These are phyloP conservation scores for Nettapus auritus DNA, from an alignment of 2,113 vertebrate species.

Conservation along the genomic window DNA sequence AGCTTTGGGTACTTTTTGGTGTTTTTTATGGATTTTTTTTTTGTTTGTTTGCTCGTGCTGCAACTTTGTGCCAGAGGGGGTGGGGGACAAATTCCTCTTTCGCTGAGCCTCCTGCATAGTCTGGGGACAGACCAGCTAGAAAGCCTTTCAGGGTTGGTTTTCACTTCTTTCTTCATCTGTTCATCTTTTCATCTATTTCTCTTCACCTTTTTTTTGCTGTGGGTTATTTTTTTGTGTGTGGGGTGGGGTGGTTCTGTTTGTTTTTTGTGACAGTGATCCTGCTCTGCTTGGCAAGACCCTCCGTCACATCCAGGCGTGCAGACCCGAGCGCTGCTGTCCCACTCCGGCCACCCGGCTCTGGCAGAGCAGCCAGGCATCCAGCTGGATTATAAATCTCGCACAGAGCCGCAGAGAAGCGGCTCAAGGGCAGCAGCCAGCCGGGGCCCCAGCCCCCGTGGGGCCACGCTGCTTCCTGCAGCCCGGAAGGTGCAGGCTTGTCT, in stretches of 20 bases:
- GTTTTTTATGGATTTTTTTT: background rate
- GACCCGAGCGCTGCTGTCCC: background rate
- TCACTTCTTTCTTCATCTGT: background rate
- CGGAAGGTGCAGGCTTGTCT: background rate
- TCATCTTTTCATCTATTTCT: no score
- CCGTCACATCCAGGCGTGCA: background rate
- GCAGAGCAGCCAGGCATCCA: background rate
- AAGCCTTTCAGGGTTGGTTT: background rate
- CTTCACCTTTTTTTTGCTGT: background rate
- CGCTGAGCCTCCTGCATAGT: background rate
- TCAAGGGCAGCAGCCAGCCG: background rate
- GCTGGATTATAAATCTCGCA: background rate
- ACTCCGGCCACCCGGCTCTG: background rate
- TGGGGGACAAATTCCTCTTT: background rate
- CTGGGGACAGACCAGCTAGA: background rate
- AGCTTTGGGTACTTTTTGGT: background rate
- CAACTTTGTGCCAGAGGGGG: background rate
- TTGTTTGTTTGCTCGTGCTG: background rate
- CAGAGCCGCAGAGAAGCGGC: background rate
- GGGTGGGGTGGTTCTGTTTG: no score
- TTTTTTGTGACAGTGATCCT: rapidly evolving
- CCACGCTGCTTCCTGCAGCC: background rate
- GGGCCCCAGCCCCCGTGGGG: background rate
- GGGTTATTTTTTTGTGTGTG: background rate
- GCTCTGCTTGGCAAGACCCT: background rate